These are phyloP conservation scores for Argyrosomus japonicus DNA, from an alignment of 2,113 vertebrate species.

Conservation along the genomic window DNA sequence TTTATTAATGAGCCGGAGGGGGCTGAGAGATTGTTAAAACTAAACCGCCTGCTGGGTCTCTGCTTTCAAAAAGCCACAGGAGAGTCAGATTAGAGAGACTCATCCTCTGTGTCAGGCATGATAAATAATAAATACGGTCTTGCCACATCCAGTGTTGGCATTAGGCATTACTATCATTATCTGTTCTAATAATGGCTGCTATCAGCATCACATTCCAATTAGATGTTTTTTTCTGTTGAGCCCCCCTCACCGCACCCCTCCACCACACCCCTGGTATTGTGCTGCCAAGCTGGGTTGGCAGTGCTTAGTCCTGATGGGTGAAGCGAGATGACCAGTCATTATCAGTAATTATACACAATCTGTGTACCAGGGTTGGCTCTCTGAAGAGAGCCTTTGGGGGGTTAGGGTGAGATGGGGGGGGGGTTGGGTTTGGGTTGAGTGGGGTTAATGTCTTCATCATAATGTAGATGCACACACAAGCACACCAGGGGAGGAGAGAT, in stretches of 20 bases:
- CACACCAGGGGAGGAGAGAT: constrained; percentile 43
- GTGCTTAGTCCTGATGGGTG: constrained; percentile 77
- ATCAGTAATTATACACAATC: constrained; percentile 83
- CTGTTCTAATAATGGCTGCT: constrained; percentile 41
- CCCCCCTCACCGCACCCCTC: constrained; percentile 1
- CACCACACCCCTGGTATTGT: background rate
- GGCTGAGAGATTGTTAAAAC: background rate
- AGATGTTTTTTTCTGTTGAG: constrained; percentile 25
- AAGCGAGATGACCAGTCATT: constrained; percentile 80
- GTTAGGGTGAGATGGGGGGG: background rate
- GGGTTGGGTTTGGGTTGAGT: background rate
- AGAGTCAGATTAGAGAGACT: constrained; percentile 9
- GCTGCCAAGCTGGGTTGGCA: constrained; percentile 64
- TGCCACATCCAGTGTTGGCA: constrained; percentile 20
- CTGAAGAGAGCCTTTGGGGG: constrained; percentile 42
- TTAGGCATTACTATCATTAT: constrained; percentile 25
- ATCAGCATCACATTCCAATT: constrained; percentile 34
- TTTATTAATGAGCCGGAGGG: background rate
- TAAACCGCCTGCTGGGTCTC: constrained; percentile 20
- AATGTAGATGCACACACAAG: constrained; percentile 48
- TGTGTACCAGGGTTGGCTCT: constrained; percentile 64
- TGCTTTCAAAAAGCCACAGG: constrained; percentile 7
- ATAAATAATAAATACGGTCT: constrained; percentile 30
- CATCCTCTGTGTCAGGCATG: background rate
- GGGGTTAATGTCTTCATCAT: constrained; percentile 81